A percentile compares a stretch with the other conserved stretches of the same genome.
phyloP scores from a whole-genome alignment of 2,888 invertebrate genomes.

The Ophion slaviceki region DNA sequence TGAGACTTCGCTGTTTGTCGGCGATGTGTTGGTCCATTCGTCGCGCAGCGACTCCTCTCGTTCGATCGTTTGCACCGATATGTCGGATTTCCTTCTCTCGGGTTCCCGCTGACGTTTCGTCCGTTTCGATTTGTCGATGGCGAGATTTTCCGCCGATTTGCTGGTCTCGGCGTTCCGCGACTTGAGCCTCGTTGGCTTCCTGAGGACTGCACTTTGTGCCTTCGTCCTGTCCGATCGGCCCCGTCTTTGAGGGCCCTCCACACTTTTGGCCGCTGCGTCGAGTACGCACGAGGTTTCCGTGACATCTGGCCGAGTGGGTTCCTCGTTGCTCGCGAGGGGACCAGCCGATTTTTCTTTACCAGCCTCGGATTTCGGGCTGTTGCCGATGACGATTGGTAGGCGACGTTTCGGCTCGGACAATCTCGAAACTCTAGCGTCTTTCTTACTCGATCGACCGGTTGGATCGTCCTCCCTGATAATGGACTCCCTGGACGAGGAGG shows the following conservation, averaged over 20 bases:
- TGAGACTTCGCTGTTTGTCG: slow-evolving; percentile 73
- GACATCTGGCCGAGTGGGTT: neutral
- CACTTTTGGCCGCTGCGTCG: neutral
- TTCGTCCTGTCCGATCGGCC: slow-evolving; percentile 57
- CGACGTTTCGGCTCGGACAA: slow-evolving; percentile 45
- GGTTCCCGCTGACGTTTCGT: slow-evolving; percentile 78
- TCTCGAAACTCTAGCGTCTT: slow-evolving; percentile 56
- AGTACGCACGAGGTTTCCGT: neutral
- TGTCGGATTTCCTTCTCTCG: slow-evolving; percentile 79
- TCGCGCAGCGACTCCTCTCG: slow-evolving; percentile 70
- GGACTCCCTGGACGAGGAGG: slow-evolving; percentile 67
- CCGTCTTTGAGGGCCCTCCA: slow-evolving; percentile 26
- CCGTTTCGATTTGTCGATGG: slow-evolving; percentile 57
- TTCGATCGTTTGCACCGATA: slow-evolving; percentile 75
- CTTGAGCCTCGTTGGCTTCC: slow-evolving; percentile 77
- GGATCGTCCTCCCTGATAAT: neutral
- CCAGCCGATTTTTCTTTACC: slow-evolving; percentile 4
- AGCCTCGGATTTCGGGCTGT: slow-evolving; percentile 30
- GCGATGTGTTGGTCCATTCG: slow-evolving; percentile 81
- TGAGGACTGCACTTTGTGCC: slow-evolving; percentile 70
- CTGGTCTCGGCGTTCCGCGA: slow-evolving; percentile 77
- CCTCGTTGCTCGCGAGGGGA: neutral
- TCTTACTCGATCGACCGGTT: slow-evolving; percentile 74
- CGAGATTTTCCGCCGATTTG: slow-evolving; percentile 79
- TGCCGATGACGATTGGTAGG: slow-evolving; percentile 23